A percentile compares a stretch with the other conserved stretches of the same genome.
These are phyloP conservation scores for Dendrolimus houi DNA, from an alignment of 2,888 invertebrate genomes.

Conservation along the genomic window DNA sequence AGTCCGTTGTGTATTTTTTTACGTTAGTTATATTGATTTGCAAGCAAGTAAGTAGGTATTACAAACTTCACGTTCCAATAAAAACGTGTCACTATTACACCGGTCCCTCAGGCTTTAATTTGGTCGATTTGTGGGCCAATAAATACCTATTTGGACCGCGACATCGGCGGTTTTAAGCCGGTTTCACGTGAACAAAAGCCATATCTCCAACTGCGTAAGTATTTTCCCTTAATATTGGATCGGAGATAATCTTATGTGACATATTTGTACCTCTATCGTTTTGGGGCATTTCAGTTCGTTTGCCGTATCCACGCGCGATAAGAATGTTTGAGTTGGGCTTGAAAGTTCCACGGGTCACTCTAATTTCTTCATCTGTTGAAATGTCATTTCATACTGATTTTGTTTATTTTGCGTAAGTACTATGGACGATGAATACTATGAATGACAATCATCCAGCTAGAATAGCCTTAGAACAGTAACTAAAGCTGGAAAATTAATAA, in stretches of 20 bases:
- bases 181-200: constrained; percentile 14
- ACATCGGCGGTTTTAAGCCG: constrained; percentile 17
- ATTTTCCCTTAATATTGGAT: constrained; percentile 21
- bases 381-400: constrained; percentile 26
- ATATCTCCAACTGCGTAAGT: constrained; percentile 15
- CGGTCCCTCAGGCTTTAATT: constrained; percentile 20
- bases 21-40: no score
- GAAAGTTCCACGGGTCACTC: constrained; percentile 55
- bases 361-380: constrained; percentile 59
- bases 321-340: constrained; percentile 56
- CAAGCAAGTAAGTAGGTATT: no score
- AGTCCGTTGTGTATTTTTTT: no score
- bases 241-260: constrained; percentile 20
- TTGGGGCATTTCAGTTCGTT: constrained; percentile 23
- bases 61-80: background rate
- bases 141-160: constrained; percentile 12
- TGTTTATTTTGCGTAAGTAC: background rate
- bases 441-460: no score
- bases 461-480: no score
- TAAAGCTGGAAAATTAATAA: no score
- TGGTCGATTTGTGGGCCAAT: constrained; percentile 16
- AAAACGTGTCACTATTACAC: constrained; percentile 11
- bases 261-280: constrained; percentile 23
- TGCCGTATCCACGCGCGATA: constrained; percentile 61
- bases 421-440: no score